A percentile compares a stretch with the other conserved stretches of the same genome.
Evolutionary conservation across 2,888 invertebrate genomes (phyloP).

Genomic region (Aporophyla lueneburgensis): DNA sequence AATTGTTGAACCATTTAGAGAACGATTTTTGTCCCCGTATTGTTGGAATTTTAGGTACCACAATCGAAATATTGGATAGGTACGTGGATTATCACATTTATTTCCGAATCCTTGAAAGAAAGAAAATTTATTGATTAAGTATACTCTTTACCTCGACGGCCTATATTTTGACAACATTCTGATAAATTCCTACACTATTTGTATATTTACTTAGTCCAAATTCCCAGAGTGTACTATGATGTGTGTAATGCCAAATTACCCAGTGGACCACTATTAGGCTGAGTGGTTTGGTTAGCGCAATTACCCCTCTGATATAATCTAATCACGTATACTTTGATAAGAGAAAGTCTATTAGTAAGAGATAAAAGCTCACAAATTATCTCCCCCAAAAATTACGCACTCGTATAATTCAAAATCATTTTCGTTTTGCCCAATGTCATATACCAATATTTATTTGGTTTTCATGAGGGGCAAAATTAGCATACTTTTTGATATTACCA

Average conservation of each 20-base stretch:
- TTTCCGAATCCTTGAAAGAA: neutral
- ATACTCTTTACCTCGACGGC: neutral
- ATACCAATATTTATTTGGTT: conserved; percentile 13
- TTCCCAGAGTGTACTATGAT: neutral
- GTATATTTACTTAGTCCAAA: neutral
- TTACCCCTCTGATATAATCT: too few species aligned
- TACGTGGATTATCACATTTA: neutral
- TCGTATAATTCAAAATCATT: neutral
- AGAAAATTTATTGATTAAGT: neutral
- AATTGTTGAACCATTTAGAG: conserved; percentile 15
- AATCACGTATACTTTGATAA: too few species aligned
- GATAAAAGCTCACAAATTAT: too few species aligned
- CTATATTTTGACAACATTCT: neutral
- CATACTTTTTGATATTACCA: conserved; percentile 12
- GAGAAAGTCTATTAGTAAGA: too few species aligned
- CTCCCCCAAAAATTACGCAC: neutral
- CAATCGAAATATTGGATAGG: neutral
- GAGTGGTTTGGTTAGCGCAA: neutral
- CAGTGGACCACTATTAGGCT: neutral
- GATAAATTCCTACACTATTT: neutral
- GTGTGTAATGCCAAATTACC: neutral
- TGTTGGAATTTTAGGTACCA: neutral
- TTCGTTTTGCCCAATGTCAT: too few species aligned
- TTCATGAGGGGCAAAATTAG: conserved; percentile 16
- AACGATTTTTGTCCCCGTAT: neutral